phyloP scores from a whole-genome alignment of 2,888 invertebrate species.

The Caenorhabditis plicata region DNA sequence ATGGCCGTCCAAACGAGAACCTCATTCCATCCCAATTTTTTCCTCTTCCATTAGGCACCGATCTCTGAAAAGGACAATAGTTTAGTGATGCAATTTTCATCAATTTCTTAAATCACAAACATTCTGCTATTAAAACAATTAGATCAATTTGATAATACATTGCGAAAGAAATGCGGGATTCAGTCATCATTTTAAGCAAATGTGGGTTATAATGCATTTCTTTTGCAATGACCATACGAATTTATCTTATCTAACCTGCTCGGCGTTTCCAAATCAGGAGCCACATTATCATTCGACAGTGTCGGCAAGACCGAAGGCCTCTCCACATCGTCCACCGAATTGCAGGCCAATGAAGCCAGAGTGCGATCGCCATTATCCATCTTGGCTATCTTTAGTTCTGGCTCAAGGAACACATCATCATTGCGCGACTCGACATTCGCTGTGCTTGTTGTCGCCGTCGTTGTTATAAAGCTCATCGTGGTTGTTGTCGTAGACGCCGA shows the following conservation, averaged over 20 bases:
- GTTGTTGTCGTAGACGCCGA: not conserved
- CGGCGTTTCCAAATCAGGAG: conserved; percentile 15
- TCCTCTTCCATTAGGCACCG: no score
- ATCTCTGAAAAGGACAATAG: no score
- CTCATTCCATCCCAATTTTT: no score
- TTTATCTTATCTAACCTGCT: conserved; percentile 7
- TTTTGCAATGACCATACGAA: no score
- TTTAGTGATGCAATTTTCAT: no score
- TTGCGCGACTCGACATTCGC: not conserved
- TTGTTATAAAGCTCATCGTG: conserved; percentile 1
- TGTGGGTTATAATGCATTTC: no score
- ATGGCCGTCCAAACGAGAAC: no score
- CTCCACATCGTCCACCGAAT: conserved; percentile 9
- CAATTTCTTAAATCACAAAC: no score
- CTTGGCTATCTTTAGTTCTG: conserved; percentile 20
- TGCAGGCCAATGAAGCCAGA: conserved; percentile 5
- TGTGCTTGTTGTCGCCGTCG: not conserved
- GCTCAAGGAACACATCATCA: conserved; percentile 21
- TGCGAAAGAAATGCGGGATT: no score
- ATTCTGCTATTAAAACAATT: no score
- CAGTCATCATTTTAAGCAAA: no score
- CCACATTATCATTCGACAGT: conserved; percentile 5
- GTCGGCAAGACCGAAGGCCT: conserved; percentile 22
- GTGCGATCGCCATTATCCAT: conserved; percentile 11
- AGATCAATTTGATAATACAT: no score